Base-by-base conservation (phyloP, 2,113 vertebrate species). In the Vimba vimba region DNA sequence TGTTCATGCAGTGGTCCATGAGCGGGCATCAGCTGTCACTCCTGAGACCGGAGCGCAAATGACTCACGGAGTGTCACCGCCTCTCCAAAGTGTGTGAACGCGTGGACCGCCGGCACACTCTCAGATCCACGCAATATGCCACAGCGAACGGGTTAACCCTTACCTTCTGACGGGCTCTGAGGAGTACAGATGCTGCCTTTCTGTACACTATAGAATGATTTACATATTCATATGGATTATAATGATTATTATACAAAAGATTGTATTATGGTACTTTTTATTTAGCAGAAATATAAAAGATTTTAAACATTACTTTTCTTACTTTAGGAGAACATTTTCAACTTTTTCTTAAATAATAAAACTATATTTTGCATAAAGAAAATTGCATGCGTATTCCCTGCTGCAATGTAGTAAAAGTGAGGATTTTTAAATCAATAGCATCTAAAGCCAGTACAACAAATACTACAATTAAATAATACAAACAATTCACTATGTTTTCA, bases 21-120 rank as follows among this genome's bases (percentile, higher is more conserved):
- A 66, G 64, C 39, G 83, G 39, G 71, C 45, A 79, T 68, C 50
- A 82, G 79, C 76, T 45, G 52, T 79, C 78, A 79, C 27, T 71
- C 64, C 75, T 79, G 76, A 39, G 50, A 78, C 36, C 62, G 50
- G 55, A 86, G 75, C 75, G 68, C 47, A 57, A 79, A 73, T 52
- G 76, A 87, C 82, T 79, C 57, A 69, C 69, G 68, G 64, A 52
- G 77, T 87, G 66, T 73, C 86, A 79, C 86, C 45, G 74, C 82
- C 83, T 73, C 83, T 21, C 55, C 47, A 79, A 79, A 83, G 79
- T 62, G 73, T 74, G 73, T 47, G 64, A 83, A 84, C 59, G 59
- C 82, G 57, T 75, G 27, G 69, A 81, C 71, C 74, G 47, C 47
- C 33, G 30, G 68, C 36, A 71, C 52, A 30, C 30, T 60, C 47